Evolutionary conservation across 2,888 invertebrate species (phyloP).

Genomic region (Drosophila prostipennis): DNA sequence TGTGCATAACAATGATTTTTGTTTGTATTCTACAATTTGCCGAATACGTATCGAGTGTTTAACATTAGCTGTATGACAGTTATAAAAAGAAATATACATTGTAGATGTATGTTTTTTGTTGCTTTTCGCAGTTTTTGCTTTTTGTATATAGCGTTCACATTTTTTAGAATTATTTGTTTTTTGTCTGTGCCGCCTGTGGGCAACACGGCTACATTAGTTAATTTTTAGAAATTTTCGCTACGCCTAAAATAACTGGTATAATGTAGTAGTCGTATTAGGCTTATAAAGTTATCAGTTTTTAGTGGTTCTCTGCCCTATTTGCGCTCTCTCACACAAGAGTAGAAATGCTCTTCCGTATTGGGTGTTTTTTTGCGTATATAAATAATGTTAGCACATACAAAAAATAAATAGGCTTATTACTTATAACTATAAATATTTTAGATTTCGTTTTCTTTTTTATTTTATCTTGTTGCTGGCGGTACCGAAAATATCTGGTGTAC

Average conservation of each 20-base stretch:
- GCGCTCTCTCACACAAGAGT: constrained; percentile 7
- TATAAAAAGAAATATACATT: constrained; percentile 48
- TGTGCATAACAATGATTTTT: constrained; percentile 76
- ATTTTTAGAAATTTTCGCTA: constrained; percentile 64
- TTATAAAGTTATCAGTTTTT: constrained; percentile 49
- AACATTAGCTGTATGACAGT: constrained; percentile 53
- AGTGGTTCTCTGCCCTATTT: constrained; percentile 22
- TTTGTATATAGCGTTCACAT: constrained; percentile 63
- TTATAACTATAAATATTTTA: constrained; percentile 52
- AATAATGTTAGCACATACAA: constrained; percentile 71
- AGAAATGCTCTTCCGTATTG: constrained; percentile 23
- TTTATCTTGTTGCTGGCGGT: constrained; percentile 33
- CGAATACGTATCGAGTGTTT: constrained; percentile 55
- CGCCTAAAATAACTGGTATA: constrained; percentile 78
- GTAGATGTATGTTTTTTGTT: constrained; percentile 29
- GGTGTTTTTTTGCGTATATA: constrained; percentile 42
- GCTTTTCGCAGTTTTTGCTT: constrained; percentile 16
- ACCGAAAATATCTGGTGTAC: constrained; percentile 65
- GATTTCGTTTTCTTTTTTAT: constrained; percentile 37
- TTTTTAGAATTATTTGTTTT: constrained; percentile 61
- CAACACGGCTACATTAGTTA: constrained; percentile 24
- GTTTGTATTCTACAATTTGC: constrained; percentile 55
- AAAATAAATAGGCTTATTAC: constrained; percentile 71
- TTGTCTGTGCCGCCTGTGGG: constrained; percentile 13
- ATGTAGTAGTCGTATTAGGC: constrained; percentile 42